A percentile compares a stretch with the other conserved stretches of the same genome.
Conservation (phyloP, 2,113 vertebrate genomes). For the Silurus meridionalis region DNA sequence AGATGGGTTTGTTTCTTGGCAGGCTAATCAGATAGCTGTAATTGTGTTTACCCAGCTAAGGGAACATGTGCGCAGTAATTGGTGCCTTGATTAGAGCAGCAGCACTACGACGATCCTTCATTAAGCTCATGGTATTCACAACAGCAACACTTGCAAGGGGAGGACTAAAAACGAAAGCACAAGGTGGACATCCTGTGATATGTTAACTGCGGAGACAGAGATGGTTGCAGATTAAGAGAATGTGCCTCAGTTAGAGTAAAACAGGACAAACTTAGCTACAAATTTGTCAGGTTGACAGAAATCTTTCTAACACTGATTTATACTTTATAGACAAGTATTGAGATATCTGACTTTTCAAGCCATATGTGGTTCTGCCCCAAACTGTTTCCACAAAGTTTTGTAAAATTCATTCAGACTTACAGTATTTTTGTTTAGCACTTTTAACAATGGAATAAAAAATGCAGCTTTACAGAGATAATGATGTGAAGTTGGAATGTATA, state of each 20-base stretch:
- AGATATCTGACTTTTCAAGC: too few relatives aligned
- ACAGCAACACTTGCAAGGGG: neutral
- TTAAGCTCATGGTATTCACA: slow-evolving; percentile 42
- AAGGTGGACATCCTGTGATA: neutral
- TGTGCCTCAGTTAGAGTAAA: neutral
- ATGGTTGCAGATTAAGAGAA: too few relatives aligned
- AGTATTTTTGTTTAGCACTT: too few relatives aligned
- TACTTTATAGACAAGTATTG: too few relatives aligned
- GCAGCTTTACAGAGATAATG: too few relatives aligned
- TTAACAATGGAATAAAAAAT: too few relatives aligned
- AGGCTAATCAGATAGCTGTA: slow-evolving; percentile 63
- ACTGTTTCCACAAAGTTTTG: too few relatives aligned
- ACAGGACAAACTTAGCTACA: neutral
- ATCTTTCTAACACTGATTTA: neutral
- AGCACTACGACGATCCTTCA: slow-evolving; percentile 45
- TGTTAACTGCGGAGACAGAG: neutral
- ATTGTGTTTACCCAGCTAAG: slow-evolving; percentile 63
- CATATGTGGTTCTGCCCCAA: too few relatives aligned
- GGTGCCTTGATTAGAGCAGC: slow-evolving; percentile 59
- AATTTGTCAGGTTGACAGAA: neutral
- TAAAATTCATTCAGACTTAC: too few relatives aligned
- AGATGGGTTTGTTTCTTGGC: slow-evolving; percentile 50
- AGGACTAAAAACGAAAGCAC: neutral
- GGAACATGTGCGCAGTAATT: slow-evolving; percentile 60
- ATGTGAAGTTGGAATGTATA: too few relatives aligned